Percentiles rank a stretch among this genome's conserved stretches.
These are phyloP conservation scores for Caloenas nicobarica DNA, from an alignment of 2,113 vertebrate genomes.

Conservation along the genomic window DNA sequence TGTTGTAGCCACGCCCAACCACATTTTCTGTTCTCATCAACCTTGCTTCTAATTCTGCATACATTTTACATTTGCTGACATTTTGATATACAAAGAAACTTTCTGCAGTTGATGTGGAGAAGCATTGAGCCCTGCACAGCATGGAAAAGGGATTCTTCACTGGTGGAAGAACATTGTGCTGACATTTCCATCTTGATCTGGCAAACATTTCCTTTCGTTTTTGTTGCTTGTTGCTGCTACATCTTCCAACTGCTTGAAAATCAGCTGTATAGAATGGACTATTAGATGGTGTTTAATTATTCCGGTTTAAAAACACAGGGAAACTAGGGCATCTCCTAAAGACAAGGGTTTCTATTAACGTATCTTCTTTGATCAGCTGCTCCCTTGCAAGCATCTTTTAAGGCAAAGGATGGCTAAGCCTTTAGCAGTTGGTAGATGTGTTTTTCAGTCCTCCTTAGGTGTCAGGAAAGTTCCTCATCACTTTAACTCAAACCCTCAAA, in stretches of 20 bases:
- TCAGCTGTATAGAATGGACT: not conserved
- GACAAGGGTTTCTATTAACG: not conserved
- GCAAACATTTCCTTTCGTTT: not conserved
- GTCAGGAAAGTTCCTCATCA: not conserved
- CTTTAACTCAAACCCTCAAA: not conserved
- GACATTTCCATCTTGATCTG: not conserved
- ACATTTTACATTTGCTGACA: constrained; percentile 6
- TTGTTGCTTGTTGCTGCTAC: not conserved
- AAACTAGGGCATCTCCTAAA: not conserved
- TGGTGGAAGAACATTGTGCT: not conserved
- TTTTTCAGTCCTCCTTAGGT: not conserved
- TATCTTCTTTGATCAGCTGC: not conserved
- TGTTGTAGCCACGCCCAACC: not conserved
- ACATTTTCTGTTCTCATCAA: constrained; percentile 38
- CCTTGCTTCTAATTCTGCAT: constrained; percentile 20
- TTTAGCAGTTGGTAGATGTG: not conserved
- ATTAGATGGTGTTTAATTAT: not conserved
- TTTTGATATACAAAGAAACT: not conserved
- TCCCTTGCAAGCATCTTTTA: not conserved
- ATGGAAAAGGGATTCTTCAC: not conserved
- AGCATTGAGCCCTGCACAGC: not conserved
- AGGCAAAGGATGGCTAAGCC: not conserved
- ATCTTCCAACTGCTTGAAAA: not conserved
- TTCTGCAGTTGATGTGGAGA: not conserved
- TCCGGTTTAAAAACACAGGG: not conserved